Evolutionary conservation across 2,888 invertebrate species (phyloP).

Genomic region (Leucoptera coffeella): DNA sequence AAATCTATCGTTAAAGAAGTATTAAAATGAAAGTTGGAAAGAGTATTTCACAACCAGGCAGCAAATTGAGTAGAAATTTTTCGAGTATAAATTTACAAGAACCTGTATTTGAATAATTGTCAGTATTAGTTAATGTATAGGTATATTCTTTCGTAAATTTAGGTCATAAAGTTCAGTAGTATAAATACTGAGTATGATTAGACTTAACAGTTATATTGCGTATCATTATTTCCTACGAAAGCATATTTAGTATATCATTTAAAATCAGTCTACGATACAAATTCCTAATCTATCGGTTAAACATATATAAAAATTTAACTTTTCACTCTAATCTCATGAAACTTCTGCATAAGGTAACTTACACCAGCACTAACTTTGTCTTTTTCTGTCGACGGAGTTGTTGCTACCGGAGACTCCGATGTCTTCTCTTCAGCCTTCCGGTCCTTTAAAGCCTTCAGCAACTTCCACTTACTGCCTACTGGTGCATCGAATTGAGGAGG

Average conservation of each 20-base stretch:
- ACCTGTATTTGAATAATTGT: too few relatives aligned
- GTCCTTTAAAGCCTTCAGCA: constrained; percentile 83
- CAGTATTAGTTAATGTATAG: too few relatives aligned
- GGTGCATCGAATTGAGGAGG: constrained; percentile 47
- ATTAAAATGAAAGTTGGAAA: too few relatives aligned
- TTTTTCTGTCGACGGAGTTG: constrained; percentile 53
- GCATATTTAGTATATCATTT: too few relatives aligned
- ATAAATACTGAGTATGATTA: background rate
- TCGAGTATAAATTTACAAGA: too few relatives aligned
- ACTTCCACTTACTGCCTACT: constrained; percentile 84
- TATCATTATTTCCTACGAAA: constrained; percentile 8
- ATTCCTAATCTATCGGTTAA: constrained; percentile 6
- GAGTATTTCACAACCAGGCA: too few relatives aligned
- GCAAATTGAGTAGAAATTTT: too few relatives aligned
- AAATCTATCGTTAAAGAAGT: too few relatives aligned
- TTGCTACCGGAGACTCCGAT: constrained; percentile 59
- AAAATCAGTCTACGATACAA: constrained; percentile 24
- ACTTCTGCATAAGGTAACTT: constrained; percentile 59
- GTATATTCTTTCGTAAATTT: too few relatives aligned
- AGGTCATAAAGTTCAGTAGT: too few relatives aligned
- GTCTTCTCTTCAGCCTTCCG: constrained; percentile 84
- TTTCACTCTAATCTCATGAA: constrained; percentile 61
- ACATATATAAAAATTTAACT: constrained; percentile 24
- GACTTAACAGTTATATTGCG: constrained; percentile 4
- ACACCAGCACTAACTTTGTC: constrained; percentile 68